phyloP scores from a whole-genome alignment of 2,797 vertebrate species.

The Vipera ursinii region DNA sequence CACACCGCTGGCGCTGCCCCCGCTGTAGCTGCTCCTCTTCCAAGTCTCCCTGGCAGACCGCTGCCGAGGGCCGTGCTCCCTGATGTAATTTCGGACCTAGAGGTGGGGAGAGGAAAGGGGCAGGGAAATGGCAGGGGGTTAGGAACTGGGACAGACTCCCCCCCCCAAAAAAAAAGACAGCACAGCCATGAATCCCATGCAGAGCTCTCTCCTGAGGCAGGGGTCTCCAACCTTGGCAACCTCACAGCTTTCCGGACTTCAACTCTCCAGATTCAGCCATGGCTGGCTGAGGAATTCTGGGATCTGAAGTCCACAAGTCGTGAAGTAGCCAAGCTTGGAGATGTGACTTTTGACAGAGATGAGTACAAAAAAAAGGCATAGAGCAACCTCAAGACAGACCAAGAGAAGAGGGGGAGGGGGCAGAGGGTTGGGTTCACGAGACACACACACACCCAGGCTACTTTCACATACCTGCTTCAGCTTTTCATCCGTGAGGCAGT shows the following conservation, averaged over 20 bases:
- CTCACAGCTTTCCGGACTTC: too few species aligned
- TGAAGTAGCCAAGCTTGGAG: too few species aligned
- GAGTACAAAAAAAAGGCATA: background rate
- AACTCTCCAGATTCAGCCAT: too few species aligned
- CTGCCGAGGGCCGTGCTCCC: conserved; percentile 90
- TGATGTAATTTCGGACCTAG: conserved; percentile 95
- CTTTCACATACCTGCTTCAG: conserved; percentile 88
- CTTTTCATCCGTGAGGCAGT: conserved; percentile 98
- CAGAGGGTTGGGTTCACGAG: background rate
- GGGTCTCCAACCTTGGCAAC: too few species aligned
- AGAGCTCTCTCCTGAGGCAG: background rate
- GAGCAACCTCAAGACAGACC: background rate
- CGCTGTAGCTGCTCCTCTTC: conserved; percentile 92
- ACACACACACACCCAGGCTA: background rate
- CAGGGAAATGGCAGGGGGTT: background rate
- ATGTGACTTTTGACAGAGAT: too few species aligned
- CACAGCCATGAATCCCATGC: background rate
- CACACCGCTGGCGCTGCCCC: conserved; percentile 86
- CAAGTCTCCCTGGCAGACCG: conserved; percentile 86
- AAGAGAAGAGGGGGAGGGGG: background rate
- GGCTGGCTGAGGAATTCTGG: too few species aligned
- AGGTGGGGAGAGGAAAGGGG: background rate
- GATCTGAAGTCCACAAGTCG: too few species aligned
- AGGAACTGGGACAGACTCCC: background rate
- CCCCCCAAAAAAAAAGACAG: too few species aligned